A percentile compares a stretch with the other conserved stretches of the same genome.
Conservation (phyloP, 2,888 invertebrate species). For the Kryphioiulus occultus region DNA sequence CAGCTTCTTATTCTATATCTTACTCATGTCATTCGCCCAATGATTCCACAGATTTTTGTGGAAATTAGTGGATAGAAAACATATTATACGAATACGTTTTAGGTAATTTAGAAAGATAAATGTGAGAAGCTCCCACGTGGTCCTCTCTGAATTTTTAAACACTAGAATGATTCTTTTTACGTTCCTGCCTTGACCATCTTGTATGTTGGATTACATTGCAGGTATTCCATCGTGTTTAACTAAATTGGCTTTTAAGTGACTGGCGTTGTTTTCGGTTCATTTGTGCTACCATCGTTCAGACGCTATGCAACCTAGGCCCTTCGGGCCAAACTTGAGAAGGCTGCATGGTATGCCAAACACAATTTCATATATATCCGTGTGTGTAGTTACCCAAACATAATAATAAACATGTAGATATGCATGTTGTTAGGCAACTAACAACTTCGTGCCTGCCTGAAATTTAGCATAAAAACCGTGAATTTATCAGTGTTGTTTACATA, state of each 20-base stretch:
- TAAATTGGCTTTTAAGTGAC: no score
- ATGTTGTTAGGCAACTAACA: background rate
- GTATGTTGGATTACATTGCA: no score
- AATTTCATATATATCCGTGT: background rate
- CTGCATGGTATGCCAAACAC: no score
- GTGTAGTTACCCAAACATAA: background rate
- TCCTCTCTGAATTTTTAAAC: no score
- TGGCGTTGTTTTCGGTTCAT: background rate
- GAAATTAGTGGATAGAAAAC: no score
- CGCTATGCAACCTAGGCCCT: background rate
- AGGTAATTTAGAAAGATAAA: background rate
- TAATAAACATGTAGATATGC: background rate
- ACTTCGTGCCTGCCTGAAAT: background rate
- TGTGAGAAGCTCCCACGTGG: background rate
- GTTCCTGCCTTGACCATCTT: no score
- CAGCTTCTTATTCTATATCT: background rate
- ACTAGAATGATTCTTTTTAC: no score
- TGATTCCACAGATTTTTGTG: background rate
- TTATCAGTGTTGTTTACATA: background rate
- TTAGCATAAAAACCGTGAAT: background rate
- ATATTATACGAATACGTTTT: background rate
- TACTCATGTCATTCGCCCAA: background rate
- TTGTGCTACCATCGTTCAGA: background rate
- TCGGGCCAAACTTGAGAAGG: background rate
- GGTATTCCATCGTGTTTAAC: no score